Percentiles rank a stretch among this genome's conserved stretches.
Conservation (phyloP, 2,797 vertebrate species). For the Ceryle rudis region DNA sequence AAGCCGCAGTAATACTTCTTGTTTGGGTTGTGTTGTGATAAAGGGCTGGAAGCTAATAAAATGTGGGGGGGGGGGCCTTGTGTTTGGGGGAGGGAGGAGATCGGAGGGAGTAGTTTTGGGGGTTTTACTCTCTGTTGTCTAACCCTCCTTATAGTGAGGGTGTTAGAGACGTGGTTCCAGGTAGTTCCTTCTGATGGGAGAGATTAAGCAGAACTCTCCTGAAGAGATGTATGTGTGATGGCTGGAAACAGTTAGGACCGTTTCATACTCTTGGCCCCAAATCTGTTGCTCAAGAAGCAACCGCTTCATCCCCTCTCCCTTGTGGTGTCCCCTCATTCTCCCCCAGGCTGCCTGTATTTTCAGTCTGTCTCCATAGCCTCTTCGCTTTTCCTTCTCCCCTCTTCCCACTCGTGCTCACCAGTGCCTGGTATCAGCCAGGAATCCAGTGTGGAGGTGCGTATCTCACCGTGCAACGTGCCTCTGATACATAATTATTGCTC, state of each 20-base stretch:
- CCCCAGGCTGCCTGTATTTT: background rate
- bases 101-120: background rate
- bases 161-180: background rate
- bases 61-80: background rate
- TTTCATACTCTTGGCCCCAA: background rate
- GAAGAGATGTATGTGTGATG: background rate
- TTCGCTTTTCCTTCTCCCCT: background rate
- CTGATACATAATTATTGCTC: rapidly evolving
- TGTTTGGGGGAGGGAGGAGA: background rate
- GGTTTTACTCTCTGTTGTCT: background rate
- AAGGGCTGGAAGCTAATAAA: background rate
- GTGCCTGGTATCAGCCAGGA: rapidly evolving
- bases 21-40: background rate
- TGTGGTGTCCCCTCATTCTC: background rate
- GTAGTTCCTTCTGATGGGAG: background rate
- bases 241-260: background rate
- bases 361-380: background rate
- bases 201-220: background rate
- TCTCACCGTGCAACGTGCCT: rapidly evolving
- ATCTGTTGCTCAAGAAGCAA: background rate
- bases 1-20: background rate
- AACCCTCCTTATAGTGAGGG: background rate
- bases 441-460: rapidly evolving
- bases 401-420: background rate
- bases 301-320: background rate